A percentile compares a stretch with the other conserved stretches of the same genome.
Conservation (phyloP, 2,113 vertebrate species). For the Silurus glanis region DNA sequence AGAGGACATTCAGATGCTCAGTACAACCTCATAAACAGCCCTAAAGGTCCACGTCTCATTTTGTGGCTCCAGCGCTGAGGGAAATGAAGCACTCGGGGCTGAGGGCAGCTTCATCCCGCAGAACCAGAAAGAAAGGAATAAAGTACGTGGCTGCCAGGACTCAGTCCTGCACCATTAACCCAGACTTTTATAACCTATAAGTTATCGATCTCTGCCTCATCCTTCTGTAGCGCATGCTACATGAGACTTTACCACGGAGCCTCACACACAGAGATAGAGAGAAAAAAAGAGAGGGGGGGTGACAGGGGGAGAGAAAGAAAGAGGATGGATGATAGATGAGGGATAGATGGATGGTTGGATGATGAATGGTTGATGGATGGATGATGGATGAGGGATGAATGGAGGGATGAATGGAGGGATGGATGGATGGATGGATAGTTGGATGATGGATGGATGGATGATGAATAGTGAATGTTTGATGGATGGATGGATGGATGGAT, state of each 20-base stretch:
- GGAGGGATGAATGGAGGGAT: no score
- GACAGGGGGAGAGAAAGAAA: no score
- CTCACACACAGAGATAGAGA: background rate
- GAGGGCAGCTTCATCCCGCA: background rate
- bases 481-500: no score
- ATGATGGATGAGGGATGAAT: no score
- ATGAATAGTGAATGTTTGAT: no score
- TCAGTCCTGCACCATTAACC: slow-evolving; percentile 56
- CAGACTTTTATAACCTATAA: slow-evolving; percentile 57
- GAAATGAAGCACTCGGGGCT: slow-evolving; percentile 40
- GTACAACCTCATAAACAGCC: slow-evolving; percentile 49
- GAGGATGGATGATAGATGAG: no score
- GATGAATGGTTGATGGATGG: no score
- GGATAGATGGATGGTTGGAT: no score
- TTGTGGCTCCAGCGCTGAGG: slow-evolving; percentile 18
- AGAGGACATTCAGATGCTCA: slow-evolving; percentile 39
- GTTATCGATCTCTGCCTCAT: slow-evolving; percentile 47
- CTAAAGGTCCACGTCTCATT: slow-evolving; percentile 43
- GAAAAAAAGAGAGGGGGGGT: no score
- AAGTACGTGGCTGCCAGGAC: slow-evolving; percentile 34
- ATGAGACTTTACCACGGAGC: slow-evolving; percentile 9
- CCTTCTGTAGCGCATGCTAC: slow-evolving; percentile 43
- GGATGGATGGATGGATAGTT: no score
- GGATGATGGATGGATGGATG: no score
- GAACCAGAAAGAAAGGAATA: slow-evolving; percentile 30